Conservation (phyloP, 2,113 vertebrate genomes). For the Limnothrissa miodon region DNA sequence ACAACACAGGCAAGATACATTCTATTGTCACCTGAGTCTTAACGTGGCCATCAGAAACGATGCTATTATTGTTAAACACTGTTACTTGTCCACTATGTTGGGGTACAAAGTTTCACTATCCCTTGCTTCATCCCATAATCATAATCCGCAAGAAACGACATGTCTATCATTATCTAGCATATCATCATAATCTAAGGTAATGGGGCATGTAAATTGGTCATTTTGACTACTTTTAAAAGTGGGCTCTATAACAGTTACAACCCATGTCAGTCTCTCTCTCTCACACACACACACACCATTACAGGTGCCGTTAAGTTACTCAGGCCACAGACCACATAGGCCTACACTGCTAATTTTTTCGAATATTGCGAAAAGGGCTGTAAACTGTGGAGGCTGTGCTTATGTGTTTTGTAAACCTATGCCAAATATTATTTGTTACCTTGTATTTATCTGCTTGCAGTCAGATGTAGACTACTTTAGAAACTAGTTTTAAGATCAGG, state of each 20-base stretch:
- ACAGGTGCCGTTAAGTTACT: no score
- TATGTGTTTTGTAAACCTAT: not conserved
- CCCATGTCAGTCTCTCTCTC: no score
- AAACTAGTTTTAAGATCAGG: not conserved
- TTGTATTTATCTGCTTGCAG: not conserved
- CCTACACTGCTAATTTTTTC: not conserved
- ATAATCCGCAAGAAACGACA: no score
- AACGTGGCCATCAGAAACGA: no score
- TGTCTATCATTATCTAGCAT: not conserved
- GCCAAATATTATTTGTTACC: not conserved
- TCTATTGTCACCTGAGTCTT: no score
- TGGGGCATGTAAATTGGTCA: not conserved
- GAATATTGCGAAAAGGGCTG: not conserved
- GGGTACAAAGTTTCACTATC: no score
- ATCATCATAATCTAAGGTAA: not conserved
- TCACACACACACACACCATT: no score
- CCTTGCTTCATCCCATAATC: no score
- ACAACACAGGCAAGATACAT: slow-evolving; percentile 84
- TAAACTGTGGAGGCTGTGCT: not conserved
- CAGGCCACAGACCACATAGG: no score
- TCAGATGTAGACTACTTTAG: not conserved
- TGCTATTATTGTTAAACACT: no score
- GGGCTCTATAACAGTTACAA: no score
- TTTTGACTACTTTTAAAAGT: not conserved
- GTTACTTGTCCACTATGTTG: not conserved